Conservation (phyloP, 2,797 vertebrate genomes). For the Hemibagrus guttatus region DNA sequence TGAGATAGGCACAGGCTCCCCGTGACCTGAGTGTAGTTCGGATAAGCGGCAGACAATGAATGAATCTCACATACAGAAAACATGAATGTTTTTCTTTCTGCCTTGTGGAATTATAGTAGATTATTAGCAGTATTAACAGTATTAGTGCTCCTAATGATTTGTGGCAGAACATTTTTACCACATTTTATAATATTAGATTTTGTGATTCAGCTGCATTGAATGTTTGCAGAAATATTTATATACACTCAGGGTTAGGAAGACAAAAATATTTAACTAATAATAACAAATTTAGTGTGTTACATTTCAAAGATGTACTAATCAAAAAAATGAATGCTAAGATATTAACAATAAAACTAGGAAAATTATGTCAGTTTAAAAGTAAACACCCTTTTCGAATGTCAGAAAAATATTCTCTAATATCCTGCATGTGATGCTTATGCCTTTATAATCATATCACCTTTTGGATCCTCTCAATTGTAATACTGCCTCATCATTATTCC, state of each 20-base stretch:
- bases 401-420: background rate
- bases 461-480: background rate
- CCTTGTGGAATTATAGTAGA: background rate
- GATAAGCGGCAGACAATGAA: too few relatives aligned
- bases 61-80: background rate
- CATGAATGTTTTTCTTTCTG: background rate
- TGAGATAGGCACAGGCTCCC: too few relatives aligned
- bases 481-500: background rate
- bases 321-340: background rate
- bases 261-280: background rate
- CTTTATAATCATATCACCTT: background rate
- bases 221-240: background rate
- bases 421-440: background rate
- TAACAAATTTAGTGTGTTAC: background rate
- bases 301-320: background rate
- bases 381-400: background rate
- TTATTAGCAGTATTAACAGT: background rate
- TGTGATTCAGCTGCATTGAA: background rate
- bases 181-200: background rate
- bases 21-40: too few relatives aligned
- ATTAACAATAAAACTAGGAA: background rate
- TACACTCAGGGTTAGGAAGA: background rate
- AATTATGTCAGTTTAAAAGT: background rate
- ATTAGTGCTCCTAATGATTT: background rate
- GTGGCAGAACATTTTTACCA: background rate